phyloP scores from a whole-genome alignment of 30 jellyfish, hydroid and myxozoan genomes.

The Hydractinia symbiolongicarpus region DNA sequence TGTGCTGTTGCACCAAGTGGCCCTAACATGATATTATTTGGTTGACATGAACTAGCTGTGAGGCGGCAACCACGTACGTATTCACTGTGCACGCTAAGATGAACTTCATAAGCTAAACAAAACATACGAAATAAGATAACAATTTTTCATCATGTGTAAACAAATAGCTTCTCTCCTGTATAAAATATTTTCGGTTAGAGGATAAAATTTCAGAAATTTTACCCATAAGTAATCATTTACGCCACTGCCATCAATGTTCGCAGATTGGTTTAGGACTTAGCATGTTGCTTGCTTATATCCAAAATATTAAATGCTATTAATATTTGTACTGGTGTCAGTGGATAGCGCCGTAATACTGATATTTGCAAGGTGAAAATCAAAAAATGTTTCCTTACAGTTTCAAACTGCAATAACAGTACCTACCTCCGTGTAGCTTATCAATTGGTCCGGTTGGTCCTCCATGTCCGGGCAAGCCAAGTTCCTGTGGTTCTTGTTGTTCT shows the following conservation, averaged over 20 bases:
- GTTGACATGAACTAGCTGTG: conserved; percentile 65
- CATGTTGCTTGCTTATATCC: too few relatives aligned
- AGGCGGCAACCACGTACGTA: conserved; percentile 66
- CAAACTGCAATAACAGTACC: neutral
- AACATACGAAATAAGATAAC: neutral
- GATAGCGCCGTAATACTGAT: too few relatives aligned
- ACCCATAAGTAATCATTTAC: neutral
- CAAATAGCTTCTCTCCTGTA: too few relatives aligned
- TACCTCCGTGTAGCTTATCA: conserved; percentile 92
- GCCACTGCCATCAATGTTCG: too few relatives aligned
- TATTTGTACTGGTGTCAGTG: too few relatives aligned
- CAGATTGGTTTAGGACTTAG: too few relatives aligned
- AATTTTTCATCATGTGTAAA: too few relatives aligned
- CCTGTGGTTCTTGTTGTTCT: conserved; percentile 23
- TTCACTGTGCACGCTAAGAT: conserved; percentile 69
- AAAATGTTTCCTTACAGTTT: neutral
- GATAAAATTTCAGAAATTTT: neutral
- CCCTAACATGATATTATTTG: conserved; percentile 57
- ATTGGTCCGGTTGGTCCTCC: conserved; percentile 56
- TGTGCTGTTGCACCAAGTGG: conserved; percentile 88
- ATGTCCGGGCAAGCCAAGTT: conserved; percentile 39
- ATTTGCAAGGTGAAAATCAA: neutral
- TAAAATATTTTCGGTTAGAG: too few relatives aligned
- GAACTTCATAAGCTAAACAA: conserved; percentile 65
- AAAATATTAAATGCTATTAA: too few relatives aligned